A percentile compares a stretch with the other conserved stretches of the same genome.
Conservation (phyloP, 1,140 invertebrate genomes). For the Drosophila insularis region DNA sequence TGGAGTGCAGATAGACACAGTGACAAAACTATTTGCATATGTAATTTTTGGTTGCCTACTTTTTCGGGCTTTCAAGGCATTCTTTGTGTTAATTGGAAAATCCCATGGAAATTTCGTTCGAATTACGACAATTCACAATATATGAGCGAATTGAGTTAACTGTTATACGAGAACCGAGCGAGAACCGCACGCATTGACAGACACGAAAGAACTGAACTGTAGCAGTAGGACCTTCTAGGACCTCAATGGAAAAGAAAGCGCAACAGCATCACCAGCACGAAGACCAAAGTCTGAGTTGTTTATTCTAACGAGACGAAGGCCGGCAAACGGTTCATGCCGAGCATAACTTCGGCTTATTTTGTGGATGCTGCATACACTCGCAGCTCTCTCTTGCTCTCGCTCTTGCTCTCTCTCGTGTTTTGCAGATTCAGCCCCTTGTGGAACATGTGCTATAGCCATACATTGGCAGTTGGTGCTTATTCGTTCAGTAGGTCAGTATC, state of each 20-base stretch:
- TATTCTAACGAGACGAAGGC: conserved; percentile 15
- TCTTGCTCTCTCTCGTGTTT: not conserved
- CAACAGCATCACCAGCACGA: conserved; percentile 58
- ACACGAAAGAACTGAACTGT: conserved; percentile 72
- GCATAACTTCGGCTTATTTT: conserved; percentile 14
- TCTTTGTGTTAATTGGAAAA: conserved; percentile 49
- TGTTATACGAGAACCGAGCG: conserved; percentile 23
- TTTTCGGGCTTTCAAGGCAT: conserved; percentile 4
- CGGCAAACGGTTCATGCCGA: conserved; percentile 16
- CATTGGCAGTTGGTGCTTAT: conserved; percentile 25
- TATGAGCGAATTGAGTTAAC: conserved; percentile 6
- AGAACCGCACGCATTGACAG: conserved; percentile 70
- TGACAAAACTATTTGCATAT: conserved; percentile 49
- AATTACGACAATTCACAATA: not conserved
- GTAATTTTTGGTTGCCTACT: conserved; percentile 40
- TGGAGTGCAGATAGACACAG: not conserved
- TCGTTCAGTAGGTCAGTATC: conserved; percentile 77
- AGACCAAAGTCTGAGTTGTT: conserved; percentile 52
- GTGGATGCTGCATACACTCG: conserved; percentile 49
- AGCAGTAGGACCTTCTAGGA: conserved; percentile 8
- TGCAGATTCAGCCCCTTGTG: conserved; percentile 60
- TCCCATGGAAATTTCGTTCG: conserved; percentile 30
- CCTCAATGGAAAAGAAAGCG: conserved; percentile 55
- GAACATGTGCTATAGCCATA: conserved; percentile 8
- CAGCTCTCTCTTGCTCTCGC: not conserved